Evolutionary conservation across 2,797 vertebrate species (phyloP), one percentile per base, ranked within the genome.

Genomic region (Odontamblyopus lacepedii): DNA sequence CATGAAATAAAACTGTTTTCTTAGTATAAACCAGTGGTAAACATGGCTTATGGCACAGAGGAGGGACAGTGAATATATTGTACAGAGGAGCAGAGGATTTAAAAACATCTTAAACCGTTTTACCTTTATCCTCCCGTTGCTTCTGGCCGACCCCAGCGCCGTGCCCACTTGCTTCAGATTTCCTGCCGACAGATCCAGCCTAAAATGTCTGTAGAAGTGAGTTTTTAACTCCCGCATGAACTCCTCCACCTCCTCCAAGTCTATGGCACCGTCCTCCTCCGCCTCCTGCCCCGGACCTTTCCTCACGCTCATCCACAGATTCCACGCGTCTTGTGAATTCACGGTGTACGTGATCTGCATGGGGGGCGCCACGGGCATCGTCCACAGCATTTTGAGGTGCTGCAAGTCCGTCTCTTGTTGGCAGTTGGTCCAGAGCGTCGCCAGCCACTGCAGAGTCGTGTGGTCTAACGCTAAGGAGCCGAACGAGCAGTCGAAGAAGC

Each of bases 141-240:
- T 84, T 77, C 95, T 95, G 71, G 94, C 96, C 0, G 95, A 95
- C 55, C 95, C 98, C 83, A 97, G 80, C 0, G 93, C 87, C 0
- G 97, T 97, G 23, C 96, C 95, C 72, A 99, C 94, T 78, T 95
- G 94, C 19, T 86, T 89, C 63, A 99, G 88, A 74, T 67, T 92
- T 27, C 95, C 93, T 0, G 96, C 95, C 30, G 97, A 95, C 70
- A 99, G 91, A 69, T 94, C 91, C 83, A 98, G 91, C 85, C 90
- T 95, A 89, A 98, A 99, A 89, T 99, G 97, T 82, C 96, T 94
- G 89, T 96, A 93, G 75, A 99, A 97, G 85, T 99, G 96, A 48
- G 87, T 91, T 75, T 94, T 94, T 71, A 99, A 94, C 41, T 92
- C 94, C 51, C 92, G 92, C 87, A 96, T 94, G 87, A 98, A 97